Evolutionary conservation across 1,140 invertebrate species (phyloP), one percentile per base, ranked within the genome.

Genomic region (Magallana ariakensis): DNA sequence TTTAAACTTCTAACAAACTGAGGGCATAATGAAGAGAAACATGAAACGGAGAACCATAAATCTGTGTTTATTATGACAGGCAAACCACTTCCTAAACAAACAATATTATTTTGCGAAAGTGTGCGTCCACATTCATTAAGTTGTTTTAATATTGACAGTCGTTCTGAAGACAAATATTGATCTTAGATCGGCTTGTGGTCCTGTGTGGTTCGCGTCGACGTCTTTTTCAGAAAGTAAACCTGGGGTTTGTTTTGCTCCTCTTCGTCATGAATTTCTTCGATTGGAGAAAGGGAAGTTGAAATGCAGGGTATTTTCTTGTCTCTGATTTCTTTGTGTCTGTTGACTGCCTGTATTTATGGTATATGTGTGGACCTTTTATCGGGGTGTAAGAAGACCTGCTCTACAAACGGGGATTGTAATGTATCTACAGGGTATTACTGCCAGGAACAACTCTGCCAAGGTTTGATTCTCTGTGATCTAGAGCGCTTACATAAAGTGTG

Each of bases 71-170:
- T 75, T 75, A 75, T 22, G 33, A 75, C 66, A 11, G 66, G 22
- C 33, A 8, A 22, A 75, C 66, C 19, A 75, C 66, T 75, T 75
- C 66, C 26, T 75, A 75, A 75, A 75, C 66, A 75, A 75, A 75
- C 22, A 75, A 22, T 75, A 33, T 75, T 75, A 75, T 75, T 33
- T 75, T 75, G 9, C 11, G 22, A 75, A 75, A 75, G 66, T 26
- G 22, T 75, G 66, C 66, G 66, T 22, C 22, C 66, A 75, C 33
- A 75, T 75, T 75, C 66, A 75, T 75, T 75, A 75, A 75, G 22
- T 33, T 75, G 66, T 26, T 75, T 75, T 75, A 75, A 75, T 75
- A 75, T 75, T 75, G 66, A 75, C 22, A 75, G 66, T 75, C 22
- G 66, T 75, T 75, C 15, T 13, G 33, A 75, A 75, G 22, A 26